These are phyloP conservation scores for Nezara viridula DNA, from an alignment of 2,888 invertebrate species.

Conservation along the genomic window DNA sequence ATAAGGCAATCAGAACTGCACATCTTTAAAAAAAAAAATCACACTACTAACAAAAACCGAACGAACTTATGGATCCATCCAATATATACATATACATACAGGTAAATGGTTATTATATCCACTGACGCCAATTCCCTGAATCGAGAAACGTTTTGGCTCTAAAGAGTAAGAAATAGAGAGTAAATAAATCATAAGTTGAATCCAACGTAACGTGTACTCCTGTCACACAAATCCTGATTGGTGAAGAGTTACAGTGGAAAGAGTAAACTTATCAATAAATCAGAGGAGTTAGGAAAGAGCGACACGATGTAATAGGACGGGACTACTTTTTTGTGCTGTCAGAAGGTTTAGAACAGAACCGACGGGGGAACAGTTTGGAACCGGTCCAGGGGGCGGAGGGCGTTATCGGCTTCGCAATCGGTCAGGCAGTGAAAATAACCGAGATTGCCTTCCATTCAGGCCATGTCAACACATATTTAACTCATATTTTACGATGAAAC, in stretches of 20 bases:
- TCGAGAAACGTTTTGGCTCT: too few relatives aligned
- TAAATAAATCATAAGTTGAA: background rate
- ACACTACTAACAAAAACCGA: too few relatives aligned
- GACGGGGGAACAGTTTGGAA: background rate
- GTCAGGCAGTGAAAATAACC: background rate
- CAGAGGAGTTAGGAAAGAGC: background rate
- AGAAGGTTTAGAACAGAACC: conserved; percentile 9
- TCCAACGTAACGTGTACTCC: background rate
- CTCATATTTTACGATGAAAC: background rate
- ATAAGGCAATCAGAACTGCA: too few relatives aligned
- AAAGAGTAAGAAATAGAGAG: background rate
- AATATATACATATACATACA: too few relatives aligned
- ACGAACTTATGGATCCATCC: too few relatives aligned
- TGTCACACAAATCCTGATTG: background rate
- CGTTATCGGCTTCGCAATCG: background rate
- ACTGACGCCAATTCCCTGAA: too few relatives aligned
- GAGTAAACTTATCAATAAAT: background rate
- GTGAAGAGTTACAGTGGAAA: background rate
- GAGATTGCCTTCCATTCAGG: background rate
- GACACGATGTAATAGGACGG: conserved; percentile 29
- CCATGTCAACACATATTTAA: conserved; percentile 14
- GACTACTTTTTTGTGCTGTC: conserved; percentile 2
- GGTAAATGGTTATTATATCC: too few relatives aligned
- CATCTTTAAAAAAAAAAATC: too few relatives aligned
- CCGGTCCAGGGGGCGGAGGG: background rate